These are phyloP conservation scores for Eilema griseolum DNA, from an alignment of 2,888 invertebrate species.

Conservation along the genomic window DNA sequence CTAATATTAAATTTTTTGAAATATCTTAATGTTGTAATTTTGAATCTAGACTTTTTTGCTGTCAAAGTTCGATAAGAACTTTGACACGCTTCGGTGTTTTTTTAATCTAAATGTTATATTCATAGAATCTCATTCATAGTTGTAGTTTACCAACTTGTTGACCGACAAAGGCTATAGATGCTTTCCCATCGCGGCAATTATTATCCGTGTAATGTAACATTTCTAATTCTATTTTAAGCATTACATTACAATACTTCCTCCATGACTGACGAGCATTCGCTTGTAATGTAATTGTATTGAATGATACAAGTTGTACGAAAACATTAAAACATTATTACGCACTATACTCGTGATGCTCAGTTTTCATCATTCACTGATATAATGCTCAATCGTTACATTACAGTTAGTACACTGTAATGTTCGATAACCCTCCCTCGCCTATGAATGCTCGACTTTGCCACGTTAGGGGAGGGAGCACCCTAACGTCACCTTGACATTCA, in stretches of 20 bases:
- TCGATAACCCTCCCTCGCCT: not conserved
- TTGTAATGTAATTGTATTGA: not conserved
- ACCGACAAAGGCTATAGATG: not conserved
- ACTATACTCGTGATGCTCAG: no score
- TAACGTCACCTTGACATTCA: not conserved
- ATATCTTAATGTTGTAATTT: constrained; percentile 9
- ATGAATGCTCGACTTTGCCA: not conserved
- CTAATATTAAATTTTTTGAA: constrained; percentile 10
- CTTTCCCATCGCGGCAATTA: not conserved
- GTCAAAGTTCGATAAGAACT: not conserved
- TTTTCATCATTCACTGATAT: no score
- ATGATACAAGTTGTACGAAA: not conserved
- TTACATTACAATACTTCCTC: not conserved
- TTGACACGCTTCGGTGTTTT: not conserved
- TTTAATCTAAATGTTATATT: not conserved
- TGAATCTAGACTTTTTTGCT: not conserved
- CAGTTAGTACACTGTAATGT: not conserved
- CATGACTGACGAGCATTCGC: not conserved
- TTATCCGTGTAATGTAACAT: not conserved
- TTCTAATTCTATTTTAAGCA: not conserved
- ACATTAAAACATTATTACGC: not conserved
- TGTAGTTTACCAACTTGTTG: not conserved
- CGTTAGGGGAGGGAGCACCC: not conserved
- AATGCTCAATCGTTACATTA: not conserved
- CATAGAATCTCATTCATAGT: not conserved